phyloP scores from a whole-genome alignment of 2,113 vertebrate species.

The Calypte anna region DNA sequence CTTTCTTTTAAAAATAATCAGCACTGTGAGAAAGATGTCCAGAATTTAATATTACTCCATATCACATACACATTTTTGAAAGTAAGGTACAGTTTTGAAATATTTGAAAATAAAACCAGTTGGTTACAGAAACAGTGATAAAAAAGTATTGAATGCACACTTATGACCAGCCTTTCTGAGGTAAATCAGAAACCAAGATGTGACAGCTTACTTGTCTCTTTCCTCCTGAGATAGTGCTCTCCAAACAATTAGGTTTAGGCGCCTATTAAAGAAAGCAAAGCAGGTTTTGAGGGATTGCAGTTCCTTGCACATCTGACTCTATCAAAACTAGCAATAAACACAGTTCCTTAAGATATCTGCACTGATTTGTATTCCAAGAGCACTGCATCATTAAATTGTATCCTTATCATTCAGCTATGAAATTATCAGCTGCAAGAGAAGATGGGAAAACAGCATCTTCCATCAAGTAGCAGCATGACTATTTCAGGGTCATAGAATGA shows the following conservation, averaged over 20 bases:
- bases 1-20: background rate
- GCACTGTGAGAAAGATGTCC: background rate
- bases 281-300: background rate
- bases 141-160: background rate
- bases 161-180: background rate
- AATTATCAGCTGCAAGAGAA: conserved; percentile 49
- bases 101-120: background rate
- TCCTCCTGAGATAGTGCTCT: conserved; percentile 79
- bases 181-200: background rate
- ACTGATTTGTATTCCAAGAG: conserved; percentile 43
- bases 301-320: background rate
- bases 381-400: background rate
- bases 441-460: background rate
- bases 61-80: background rate
- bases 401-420: background rate
- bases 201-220: conserved; percentile 79
- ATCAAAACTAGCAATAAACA: conserved; percentile 18
- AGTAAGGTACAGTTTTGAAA: background rate
- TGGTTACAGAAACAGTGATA: background rate
- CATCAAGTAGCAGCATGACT: conserved; percentile 3
- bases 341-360: conserved; percentile 3
- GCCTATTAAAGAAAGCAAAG: conserved; percentile 73
- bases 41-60: background rate
- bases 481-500: background rate
- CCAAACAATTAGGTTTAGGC: conserved; percentile 80